Evolutionary conservation across 2,888 invertebrate species (phyloP), one percentile per base, ranked within the genome.

Genomic region (Lasius fuliginosus): DNA sequence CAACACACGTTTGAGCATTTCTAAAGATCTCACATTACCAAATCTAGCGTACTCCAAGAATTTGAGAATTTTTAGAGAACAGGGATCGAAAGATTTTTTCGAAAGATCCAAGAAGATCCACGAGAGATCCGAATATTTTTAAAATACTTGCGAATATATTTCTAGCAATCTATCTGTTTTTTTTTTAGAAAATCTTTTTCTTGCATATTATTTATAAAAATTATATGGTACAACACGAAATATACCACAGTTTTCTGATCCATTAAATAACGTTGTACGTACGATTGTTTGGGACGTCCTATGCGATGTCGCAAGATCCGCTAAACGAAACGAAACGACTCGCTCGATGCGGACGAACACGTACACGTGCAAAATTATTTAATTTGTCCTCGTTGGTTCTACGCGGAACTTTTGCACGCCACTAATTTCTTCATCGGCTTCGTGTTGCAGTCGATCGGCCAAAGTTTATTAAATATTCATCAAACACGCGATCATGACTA

Each of bases 341-440:
- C 42, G 58, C 9, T 33, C 33, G 23, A 46, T 46, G 46, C 40
- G 49, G 18, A 64, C 30, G 64, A 36, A 56, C 65, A 56, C 53
- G 65, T 82, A 53, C 62, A 40, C 64, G 83, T 83, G 75, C 75
- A 86, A 53, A 73, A 86, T 77, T 68, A 40, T 68, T 62, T 64
- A 33, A 65, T 76, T 82, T 36, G 46, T 82, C 30, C 56, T 60
- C 23, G 49, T 49, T 53, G 56, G 71, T 68, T 67, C 49, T 46
- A 40, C 36, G 76, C 49, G 46, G 27, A 18, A 71, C 23, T n/a
- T 53, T 71, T 8, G 60, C 67, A 73, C 58, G 36, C 67, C 18
- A 42, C 49, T 58, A 69, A 79, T 56, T 83, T 81, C 18, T 49
- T 58, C 62, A 83, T 77, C 77, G 27, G n/a, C 68, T 49, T 49